Conservation (phyloP, 1,140 invertebrate genomes). For the Drosophila ohnishii region DNA sequence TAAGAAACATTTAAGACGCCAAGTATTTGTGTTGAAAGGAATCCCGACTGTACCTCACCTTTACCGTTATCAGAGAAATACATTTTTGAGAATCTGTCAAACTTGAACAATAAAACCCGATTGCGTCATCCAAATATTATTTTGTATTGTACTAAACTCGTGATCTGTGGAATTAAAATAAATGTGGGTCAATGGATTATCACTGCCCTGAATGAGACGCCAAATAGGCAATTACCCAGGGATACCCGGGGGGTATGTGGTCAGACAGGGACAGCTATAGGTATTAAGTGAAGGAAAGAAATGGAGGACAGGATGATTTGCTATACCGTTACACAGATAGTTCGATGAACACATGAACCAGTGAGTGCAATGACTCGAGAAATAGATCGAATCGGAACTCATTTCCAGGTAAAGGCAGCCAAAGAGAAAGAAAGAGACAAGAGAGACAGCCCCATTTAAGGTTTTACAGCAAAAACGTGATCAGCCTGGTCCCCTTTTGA, state of each 20-base stretch:
- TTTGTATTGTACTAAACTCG: constrained; percentile 18
- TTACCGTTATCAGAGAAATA: constrained; percentile 20
- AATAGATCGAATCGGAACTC: constrained; percentile 24
- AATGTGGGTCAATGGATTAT: constrained; percentile 54
- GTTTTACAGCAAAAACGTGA: constrained; percentile 64
- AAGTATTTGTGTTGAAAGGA: not conserved
- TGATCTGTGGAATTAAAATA: constrained; percentile 41
- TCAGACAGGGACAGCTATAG: not conserved
- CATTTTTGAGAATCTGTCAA: constrained; percentile 17
- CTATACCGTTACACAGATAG: constrained; percentile 24
- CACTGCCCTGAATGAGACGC: constrained; percentile 18
- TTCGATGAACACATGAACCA: constrained; percentile 38
- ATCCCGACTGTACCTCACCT: constrained; percentile 9
- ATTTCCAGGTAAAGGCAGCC: constrained; percentile 26
- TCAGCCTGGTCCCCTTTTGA: constrained; percentile 16
- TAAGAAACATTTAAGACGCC: not conserved
- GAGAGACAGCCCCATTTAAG: constrained; percentile 21
- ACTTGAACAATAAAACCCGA: constrained; percentile 27
- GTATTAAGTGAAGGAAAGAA: not conserved
- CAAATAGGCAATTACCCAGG: constrained; percentile 11
- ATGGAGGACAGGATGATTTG: constrained; percentile 11
- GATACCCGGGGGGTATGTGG: not conserved
- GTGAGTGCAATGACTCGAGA: constrained; percentile 48
- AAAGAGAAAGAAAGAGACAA: not conserved
- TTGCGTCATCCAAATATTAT: constrained; percentile 47